A percentile compares a stretch with the other conserved stretches of the same genome.
These are phyloP conservation scores for Leiothrix lutea DNA, from an alignment of 2,113 vertebrate species.

Conservation along the genomic window DNA sequence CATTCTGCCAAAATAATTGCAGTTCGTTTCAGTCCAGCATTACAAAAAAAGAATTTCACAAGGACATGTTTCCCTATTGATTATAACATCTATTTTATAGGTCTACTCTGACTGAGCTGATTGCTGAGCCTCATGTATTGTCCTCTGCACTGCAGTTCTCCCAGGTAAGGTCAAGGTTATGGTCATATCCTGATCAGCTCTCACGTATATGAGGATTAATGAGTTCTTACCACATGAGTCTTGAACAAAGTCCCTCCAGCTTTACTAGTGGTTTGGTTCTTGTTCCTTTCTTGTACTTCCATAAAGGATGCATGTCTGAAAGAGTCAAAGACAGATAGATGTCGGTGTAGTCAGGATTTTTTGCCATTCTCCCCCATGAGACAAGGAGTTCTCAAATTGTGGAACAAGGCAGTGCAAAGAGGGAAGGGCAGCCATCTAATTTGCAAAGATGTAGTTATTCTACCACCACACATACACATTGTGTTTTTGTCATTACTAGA, in stretches of 20 bases:
- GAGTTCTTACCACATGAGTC: background rate
- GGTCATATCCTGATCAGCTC: background rate
- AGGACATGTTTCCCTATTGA: background rate
- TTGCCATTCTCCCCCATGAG: background rate
- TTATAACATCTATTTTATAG: background rate
- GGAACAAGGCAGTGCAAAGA: background rate
- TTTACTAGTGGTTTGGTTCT: background rate
- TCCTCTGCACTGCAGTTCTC: background rate
- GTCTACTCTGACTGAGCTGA: background rate
- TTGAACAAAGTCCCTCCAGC: background rate
- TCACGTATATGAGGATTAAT: background rate
- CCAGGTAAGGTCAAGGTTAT: background rate
- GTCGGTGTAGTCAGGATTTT: background rate
- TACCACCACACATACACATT: background rate
- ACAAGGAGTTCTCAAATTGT: background rate
- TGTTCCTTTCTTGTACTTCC: background rate
- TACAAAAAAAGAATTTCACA: slow-evolving; percentile 25
- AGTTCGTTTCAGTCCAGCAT: slow-evolving; percentile 4
- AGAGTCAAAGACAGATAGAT: background rate
- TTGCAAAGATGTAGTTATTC: background rate
- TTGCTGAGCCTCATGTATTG: background rate
- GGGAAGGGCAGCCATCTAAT: background rate
- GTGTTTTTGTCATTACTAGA: background rate
- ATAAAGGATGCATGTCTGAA: background rate
- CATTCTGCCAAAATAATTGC: slow-evolving; percentile 43